These are phyloP conservation scores for Solen grandis DNA, from an alignment of 1,140 invertebrate species.

Conservation along the genomic window DNA sequence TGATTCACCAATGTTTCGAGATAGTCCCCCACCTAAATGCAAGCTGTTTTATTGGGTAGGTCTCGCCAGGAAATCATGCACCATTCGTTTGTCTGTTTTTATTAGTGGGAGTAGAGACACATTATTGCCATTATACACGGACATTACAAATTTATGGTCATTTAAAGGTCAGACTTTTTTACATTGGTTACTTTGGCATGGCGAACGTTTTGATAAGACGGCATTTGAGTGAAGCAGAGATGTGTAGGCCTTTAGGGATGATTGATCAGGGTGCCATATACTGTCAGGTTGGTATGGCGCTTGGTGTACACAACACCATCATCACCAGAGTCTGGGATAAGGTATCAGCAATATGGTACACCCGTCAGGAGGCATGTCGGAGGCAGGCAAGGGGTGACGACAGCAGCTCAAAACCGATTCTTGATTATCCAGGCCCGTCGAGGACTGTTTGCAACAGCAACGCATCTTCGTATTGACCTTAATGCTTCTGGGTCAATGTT, in stretches of 20 bases:
- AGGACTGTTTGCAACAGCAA: slow-evolving; percentile 11
- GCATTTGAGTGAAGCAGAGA: neutral
- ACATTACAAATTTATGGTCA: slow-evolving; percentile 2
- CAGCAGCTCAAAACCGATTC: slow-evolving; percentile 7
- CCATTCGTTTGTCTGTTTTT: slow-evolving; percentile 1
- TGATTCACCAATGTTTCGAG: neutral
- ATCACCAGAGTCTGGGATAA: neutral
- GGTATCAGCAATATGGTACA: neutral
- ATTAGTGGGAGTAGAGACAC: slow-evolving; percentile 6
- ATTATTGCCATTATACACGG: slow-evolving; percentile 2
- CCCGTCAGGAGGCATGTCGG: slow-evolving; percentile 14
- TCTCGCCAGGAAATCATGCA: neutral
- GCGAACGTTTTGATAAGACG: slow-evolving; percentile 9
- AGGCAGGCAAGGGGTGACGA: neutral
- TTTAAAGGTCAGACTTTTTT: slow-evolving; percentile 14
- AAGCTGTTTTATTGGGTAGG: slow-evolving; percentile 10
- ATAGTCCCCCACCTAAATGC: neutral
- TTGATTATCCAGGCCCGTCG: slow-evolving; percentile 13
- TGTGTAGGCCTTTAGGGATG: slow-evolving; percentile 18
- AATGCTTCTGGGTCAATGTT: slow-evolving; percentile 11
- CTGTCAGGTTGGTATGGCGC: slow-evolving; percentile 20
- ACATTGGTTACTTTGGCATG: neutral
- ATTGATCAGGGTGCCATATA: slow-evolving; percentile 11
- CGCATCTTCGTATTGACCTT: slow-evolving; percentile 16
- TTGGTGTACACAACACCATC: slow-evolving; percentile 7